Conservation (phyloP, 1,140 invertebrate genomes). For the Drosophila albomicans region DNA sequence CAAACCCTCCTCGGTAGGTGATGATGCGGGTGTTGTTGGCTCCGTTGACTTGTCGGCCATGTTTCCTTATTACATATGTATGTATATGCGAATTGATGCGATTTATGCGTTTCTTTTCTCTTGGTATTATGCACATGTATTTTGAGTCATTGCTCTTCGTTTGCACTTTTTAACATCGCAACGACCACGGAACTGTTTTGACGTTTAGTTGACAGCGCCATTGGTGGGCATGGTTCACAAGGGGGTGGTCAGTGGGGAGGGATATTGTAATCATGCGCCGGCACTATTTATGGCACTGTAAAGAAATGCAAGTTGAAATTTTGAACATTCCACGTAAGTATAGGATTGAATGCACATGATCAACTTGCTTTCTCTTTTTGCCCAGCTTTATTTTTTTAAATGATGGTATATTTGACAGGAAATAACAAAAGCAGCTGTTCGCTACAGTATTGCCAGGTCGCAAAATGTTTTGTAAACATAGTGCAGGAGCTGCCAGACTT, state of each 20-base stretch:
- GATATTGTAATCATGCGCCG: not conserved
- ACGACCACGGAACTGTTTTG: constrained; percentile 60
- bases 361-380: not conserved
- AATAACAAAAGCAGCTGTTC: constrained; percentile 23
- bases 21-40: constrained; percentile 76
- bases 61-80: constrained; percentile 27
- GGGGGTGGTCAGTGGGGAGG: not conserved
- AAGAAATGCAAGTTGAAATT: too few species aligned
- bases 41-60: constrained; percentile 60
- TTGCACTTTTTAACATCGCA: constrained; percentile 42
- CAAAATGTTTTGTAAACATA: constrained; percentile 23
- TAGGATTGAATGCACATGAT: not conserved
- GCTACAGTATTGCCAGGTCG: constrained; percentile 12
- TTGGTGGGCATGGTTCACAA: not conserved
- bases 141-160: constrained; percentile 55
- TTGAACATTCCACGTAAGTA: too few species aligned
- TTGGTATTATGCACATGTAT: constrained; percentile 13
- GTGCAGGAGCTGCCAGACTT: too few species aligned
- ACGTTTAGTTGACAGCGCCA: constrained; percentile 66
- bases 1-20: constrained; percentile 71
- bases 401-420: not conserved
- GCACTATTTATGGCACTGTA: not conserved
- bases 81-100: constrained; percentile 43
- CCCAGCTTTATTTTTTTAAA: constrained; percentile 1
- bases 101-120: constrained; percentile 20